Percentiles rank a stretch among this genome's conserved stretches.
Evolutionary conservation across 1,140 invertebrate genomes (phyloP).

Genomic region (Aphidius gifuensis): DNA sequence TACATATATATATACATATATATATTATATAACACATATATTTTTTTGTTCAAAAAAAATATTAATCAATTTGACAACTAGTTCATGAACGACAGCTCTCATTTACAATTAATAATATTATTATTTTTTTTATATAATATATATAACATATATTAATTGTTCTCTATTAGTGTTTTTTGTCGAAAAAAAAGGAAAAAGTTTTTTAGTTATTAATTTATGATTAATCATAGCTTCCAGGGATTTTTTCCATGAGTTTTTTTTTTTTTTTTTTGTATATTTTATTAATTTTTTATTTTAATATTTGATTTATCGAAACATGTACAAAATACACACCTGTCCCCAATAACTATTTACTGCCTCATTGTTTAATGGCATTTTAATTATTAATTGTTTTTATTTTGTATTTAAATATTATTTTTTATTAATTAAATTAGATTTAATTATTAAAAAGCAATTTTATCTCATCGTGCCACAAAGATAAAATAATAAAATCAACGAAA

Average conservation of each 20-base stretch:
- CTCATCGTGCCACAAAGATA: slow-evolving; percentile 36
- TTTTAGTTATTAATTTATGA: too few relatives aligned
- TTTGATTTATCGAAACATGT: too few relatives aligned
- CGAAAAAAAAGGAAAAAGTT: too few relatives aligned
- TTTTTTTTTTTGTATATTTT: too few relatives aligned
- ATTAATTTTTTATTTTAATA: too few relatives aligned
- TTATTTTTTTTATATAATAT: neutral
- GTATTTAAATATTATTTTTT: slow-evolving; percentile 41
- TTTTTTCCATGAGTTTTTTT: too few relatives aligned
- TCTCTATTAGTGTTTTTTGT: neutral
- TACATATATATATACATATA: slow-evolving; percentile 21
- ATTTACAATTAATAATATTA: neutral
- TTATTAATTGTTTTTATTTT: slow-evolving; percentile 34
- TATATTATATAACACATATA: slow-evolving; percentile 8
- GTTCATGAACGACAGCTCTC: neutral
- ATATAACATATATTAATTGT: neutral
- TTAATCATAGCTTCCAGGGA: too few relatives aligned
- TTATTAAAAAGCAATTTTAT: slow-evolving; percentile 33
- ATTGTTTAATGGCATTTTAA: neutral
- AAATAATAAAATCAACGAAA: neutral
- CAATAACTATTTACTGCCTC: too few relatives aligned
- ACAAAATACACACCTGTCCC: too few relatives aligned
- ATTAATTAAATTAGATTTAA: slow-evolving; percentile 15
- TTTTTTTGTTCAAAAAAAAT: slow-evolving; percentile 16
- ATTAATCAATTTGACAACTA: slow-evolving; percentile 2